Evolutionary conservation across 2,113 vertebrate species (phyloP).

Genomic region (Fregata magnificens): DNA sequence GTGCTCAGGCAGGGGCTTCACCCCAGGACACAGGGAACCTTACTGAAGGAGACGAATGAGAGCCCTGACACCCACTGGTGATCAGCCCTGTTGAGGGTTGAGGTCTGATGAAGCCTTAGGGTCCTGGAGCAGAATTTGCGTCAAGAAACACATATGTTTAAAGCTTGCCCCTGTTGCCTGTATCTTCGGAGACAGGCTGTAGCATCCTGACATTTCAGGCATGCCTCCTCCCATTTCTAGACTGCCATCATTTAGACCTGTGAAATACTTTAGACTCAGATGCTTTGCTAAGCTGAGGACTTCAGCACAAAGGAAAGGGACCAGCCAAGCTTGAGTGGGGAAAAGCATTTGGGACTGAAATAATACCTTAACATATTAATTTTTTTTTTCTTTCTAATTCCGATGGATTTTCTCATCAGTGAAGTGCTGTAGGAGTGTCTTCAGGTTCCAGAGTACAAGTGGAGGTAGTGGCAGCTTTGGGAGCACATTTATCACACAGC

Average conservation of each 20-base stretch:
- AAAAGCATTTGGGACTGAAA: neutral
- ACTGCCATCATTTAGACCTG: neutral
- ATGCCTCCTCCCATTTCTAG: neutral
- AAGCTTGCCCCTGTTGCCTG: neutral
- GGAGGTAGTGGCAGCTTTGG: neutral
- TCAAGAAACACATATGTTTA: neutral
- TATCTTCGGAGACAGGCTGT: neutral
- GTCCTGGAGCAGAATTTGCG: neutral
- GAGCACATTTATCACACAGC: rapidly evolving
- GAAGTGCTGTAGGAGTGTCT: neutral
- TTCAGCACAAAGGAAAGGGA: neutral
- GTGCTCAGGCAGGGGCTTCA: neutral
- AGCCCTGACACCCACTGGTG: neutral
- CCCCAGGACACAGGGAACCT: neutral
- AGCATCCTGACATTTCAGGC: neutral
- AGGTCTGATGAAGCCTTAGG: neutral
- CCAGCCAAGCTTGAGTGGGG: neutral
- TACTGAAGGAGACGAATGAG: neutral
- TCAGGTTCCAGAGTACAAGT: neutral
- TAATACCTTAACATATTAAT: neutral
- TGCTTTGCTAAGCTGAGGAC: neutral
- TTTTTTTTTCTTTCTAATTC: neutral
- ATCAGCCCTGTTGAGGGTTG: neutral
- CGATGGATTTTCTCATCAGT: neutral
- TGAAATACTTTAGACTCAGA: neutral